A percentile compares a stretch with the other conserved stretches of the same genome.
These are phyloP conservation scores for Pangasius djambal DNA, from an alignment of 2,797 vertebrate genomes.

Conservation along the genomic window DNA sequence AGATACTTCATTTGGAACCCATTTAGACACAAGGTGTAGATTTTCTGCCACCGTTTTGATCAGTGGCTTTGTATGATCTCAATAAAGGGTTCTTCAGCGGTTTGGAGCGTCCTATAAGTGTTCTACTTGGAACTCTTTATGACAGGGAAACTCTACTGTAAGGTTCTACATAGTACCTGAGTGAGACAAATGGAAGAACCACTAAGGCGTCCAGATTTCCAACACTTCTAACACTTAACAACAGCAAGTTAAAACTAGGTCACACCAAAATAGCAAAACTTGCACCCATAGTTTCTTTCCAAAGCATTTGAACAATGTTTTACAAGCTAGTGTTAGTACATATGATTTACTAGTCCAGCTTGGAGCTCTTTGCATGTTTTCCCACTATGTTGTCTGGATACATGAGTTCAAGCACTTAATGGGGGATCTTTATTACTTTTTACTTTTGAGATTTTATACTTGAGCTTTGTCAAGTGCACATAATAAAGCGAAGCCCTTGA, in stretches of 20 bases:
- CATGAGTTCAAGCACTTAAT: constrained; percentile 47
- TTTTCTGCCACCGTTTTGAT: neutral
- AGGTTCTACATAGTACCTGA: neutral
- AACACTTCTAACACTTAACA: constrained; percentile 8
- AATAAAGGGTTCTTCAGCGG: neutral
- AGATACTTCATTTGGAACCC: neutral
- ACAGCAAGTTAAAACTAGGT: neutral
- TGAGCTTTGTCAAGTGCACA: constrained; percentile 55
- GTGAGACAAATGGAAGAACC: neutral
- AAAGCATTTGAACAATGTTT: constrained; percentile 22
- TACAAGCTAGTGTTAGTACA: constrained; percentile 21
- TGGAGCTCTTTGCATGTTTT: constrained; percentile 48
- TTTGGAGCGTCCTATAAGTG: neutral
- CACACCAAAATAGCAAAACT: constrained; percentile 10
- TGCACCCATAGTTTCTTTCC: neutral
- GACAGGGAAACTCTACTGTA: neutral
- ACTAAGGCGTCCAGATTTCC: neutral
- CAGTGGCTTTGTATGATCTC: neutral
- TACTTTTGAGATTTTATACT: constrained; percentile 52
- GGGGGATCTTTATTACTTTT: constrained; percentile 44
- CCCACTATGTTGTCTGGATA: constrained; percentile 70
- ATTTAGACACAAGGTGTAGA: neutral
- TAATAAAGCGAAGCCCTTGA: constrained; percentile 58
- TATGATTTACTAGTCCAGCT: constrained; percentile 23
- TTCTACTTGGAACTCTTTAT: neutral